Evolutionary conservation across 2,888 invertebrate genomes (phyloP), one percentile per base, ranked within the genome.

Genomic region (Flabesymbios commensalis): DNA sequence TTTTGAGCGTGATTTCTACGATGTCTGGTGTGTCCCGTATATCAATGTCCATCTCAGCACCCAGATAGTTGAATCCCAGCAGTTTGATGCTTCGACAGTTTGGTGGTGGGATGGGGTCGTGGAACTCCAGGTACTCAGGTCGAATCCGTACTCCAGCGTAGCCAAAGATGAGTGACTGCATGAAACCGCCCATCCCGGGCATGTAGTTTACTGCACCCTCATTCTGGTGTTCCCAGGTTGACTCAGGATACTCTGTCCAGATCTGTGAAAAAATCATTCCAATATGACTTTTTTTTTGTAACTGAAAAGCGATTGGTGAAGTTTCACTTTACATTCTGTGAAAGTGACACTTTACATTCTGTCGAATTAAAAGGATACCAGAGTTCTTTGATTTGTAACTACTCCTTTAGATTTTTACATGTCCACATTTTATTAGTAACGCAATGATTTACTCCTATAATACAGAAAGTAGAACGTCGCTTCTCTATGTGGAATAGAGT

Each of bases 121-220:
- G 63, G 43, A 72, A 71, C 58, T 70, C 69, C n/a, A 72, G 52
- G 42, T 57, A 58, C 33, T 71, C 67, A 1, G 72, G 72, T 31
- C 71, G 59, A n/a, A 72, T 63, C 28, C 71, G 59, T 5, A 72
- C 42, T 0, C 72, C 72, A 14, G 64, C 68, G 48, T 62, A 72
- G 41, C 72, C 72, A 48, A 63, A 67, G 51, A 72, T 57, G 17
- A 72, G 54, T 10, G 72, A 71, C 61, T 73, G 72, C 10, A 72
- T 39, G 43, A 65, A 72, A 47, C 59, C 72, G 0, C 69, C 72
- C 64, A 68, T 67, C 17, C 72, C 72, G 5, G 72, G 70, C 10
- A 72, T 64, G 49, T 65, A 72, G 52, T 72, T 72, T 5, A 68
- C 68, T 1, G 57, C 36, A 26, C 71, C 65, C 10, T 29, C 45